Evolutionary conservation across 2,888 invertebrate species (phyloP).

Genomic region (Thelaira solivaga): DNA sequence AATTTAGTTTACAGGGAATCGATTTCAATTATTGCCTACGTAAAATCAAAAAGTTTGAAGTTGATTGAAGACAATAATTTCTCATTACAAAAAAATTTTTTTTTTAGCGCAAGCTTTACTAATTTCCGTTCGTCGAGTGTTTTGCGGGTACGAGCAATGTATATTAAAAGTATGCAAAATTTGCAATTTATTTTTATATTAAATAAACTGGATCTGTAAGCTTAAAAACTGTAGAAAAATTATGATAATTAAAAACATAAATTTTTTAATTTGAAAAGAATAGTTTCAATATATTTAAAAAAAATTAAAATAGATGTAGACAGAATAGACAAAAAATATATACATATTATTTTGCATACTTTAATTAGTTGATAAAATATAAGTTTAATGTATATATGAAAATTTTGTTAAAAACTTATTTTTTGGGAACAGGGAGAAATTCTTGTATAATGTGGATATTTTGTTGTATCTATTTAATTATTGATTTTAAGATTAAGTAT

Average conservation of each 20-base stretch:
- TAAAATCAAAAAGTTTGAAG: too few relatives aligned
- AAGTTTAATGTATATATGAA: constrained; percentile 41
- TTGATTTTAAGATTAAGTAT: constrained; percentile 65
- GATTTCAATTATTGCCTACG: too few relatives aligned
- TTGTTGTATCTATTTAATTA: constrained; percentile 41
- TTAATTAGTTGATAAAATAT: constrained; percentile 39
- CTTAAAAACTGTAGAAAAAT: neutral
- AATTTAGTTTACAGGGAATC: too few relatives aligned
- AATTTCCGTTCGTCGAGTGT: too few relatives aligned
- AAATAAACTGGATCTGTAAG: too few relatives aligned
- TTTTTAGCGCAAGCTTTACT: too few relatives aligned
- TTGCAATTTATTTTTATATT: too few relatives aligned
- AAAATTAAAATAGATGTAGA: constrained; percentile 23
- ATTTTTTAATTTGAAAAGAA: constrained; percentile 37
- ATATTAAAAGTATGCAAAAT: too few relatives aligned
- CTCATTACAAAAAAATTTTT: too few relatives aligned
- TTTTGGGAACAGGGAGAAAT: constrained; percentile 19
- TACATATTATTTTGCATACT: constrained; percentile 19
- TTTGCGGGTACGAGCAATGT: too few relatives aligned
- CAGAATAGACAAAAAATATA: constrained; percentile 9
- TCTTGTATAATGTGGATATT: constrained; percentile 40
- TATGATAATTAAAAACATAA: constrained; percentile 25
- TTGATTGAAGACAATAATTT: too few relatives aligned
- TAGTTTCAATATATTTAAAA: constrained; percentile 31
- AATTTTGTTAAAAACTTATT: constrained; percentile 24